These are phyloP conservation scores for Sinonovacula constricta DNA, from an alignment of 1,140 invertebrate genomes.

Conservation along the genomic window DNA sequence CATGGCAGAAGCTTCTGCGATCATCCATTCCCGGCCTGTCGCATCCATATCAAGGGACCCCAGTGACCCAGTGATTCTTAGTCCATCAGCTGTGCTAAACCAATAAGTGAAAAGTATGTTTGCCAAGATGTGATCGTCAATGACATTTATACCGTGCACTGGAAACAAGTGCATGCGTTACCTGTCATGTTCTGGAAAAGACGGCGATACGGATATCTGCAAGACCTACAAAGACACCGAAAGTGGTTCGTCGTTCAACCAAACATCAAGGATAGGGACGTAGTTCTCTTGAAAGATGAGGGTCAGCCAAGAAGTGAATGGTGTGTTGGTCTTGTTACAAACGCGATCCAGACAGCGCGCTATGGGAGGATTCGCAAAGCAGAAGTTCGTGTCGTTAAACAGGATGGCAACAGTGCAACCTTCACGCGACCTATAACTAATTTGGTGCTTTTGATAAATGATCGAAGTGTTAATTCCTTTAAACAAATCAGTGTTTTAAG, in stretches of 20 bases:
- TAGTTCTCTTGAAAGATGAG: conserved; percentile 47
- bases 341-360: conserved; percentile 31
- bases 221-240: conserved; percentile 47
- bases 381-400: conserved; percentile 7
- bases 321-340: conserved; percentile 40
- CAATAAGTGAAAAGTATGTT: conserved; percentile 14
- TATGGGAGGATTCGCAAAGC: conserved; percentile 45
- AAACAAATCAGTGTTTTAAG: too few species aligned
- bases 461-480: too few species aligned
- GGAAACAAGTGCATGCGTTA: conserved; percentile 49
- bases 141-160: conserved; percentile 37
- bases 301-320: conserved; percentile 42
- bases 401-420: conserved; percentile 8
- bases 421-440: conserved; percentile 43
- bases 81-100: conserved; percentile 50
- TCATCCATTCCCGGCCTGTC: conserved; percentile 51
- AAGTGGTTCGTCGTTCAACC: conserved; percentile 28
- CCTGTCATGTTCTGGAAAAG: conserved; percentile 50
- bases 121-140: neutral
- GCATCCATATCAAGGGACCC: conserved; percentile 44
- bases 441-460: conserved; percentile 22
- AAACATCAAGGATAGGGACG: conserved; percentile 44
- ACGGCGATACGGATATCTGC: conserved; percentile 45
- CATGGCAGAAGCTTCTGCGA: too few species aligned
- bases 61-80: conserved; percentile 35